phyloP scores from a whole-genome alignment of 2,888 invertebrate genomes.

The Choreutis nemorana region DNA sequence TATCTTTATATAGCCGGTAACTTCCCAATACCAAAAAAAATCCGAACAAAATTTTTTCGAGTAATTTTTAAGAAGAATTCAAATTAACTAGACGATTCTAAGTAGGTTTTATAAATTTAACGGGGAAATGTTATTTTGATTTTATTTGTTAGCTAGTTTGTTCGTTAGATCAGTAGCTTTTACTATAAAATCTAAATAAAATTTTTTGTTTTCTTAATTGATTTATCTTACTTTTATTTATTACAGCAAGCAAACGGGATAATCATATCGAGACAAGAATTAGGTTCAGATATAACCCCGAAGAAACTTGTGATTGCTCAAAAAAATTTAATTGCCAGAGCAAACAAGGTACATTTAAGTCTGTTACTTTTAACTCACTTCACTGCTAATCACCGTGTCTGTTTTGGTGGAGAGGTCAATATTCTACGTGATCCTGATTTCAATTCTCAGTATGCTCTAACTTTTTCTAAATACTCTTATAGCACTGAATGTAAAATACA shows the following conservation, averaged over 20 bases:
- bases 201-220: constrained; percentile 1
- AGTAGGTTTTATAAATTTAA: background rate
- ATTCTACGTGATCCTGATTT: background rate
- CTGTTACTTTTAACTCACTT: too few relatives aligned
- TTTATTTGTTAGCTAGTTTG: background rate
- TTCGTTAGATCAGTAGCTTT: too few relatives aligned
- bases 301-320: constrained; percentile 62
- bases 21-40: too few relatives aligned
- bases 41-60: background rate
- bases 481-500: too few relatives aligned
- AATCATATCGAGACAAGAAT: constrained; percentile 70
- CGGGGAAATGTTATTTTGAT: background rate
- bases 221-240: constrained; percentile 1
- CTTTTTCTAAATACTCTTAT: background rate
- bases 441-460: background rate
- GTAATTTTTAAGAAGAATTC: background rate
- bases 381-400: too few relatives aligned
- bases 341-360: constrained; percentile 36
- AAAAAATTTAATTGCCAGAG: constrained; percentile 60
- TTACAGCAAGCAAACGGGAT: constrained; percentile 67
- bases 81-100: background rate
- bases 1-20: too few relatives aligned
- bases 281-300: constrained; percentile 54
- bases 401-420: too few relatives aligned
- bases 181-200: too few relatives aligned